These are phyloP conservation scores for Euphydryas editha DNA, from an alignment of 2,888 invertebrate species.

Conservation along the genomic window DNA sequence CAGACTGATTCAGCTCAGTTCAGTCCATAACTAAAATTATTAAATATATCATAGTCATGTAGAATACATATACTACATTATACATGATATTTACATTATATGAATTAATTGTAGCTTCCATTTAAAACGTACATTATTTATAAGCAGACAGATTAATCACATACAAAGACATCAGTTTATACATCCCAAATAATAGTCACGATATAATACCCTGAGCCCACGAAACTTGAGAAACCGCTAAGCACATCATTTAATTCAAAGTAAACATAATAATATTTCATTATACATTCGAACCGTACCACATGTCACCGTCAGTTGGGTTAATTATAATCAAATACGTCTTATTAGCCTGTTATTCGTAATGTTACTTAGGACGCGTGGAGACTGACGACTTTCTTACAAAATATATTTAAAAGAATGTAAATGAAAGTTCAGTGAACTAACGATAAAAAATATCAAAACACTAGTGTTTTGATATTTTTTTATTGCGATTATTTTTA, in stretches of 20 bases:
- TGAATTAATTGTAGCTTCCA: background rate
- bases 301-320: slow-evolving; percentile 40
- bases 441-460: no score
- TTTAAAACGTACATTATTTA: background rate
- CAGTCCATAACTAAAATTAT: no score
- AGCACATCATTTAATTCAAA: slow-evolving; percentile 15
- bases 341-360: slow-evolving; percentile 48
- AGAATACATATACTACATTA: no score
- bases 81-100: background rate
- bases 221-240: slow-evolving; percentile 1
- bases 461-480: no score
- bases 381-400: slow-evolving; percentile 13
- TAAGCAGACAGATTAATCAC: background rate
- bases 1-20: no score
- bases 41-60: no score
- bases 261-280: slow-evolving; percentile 25
- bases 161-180: slow-evolving; percentile 2
- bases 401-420: background rate
- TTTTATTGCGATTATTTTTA: no score
- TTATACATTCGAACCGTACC: slow-evolving; percentile 17
- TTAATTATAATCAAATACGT: slow-evolving; percentile 52
- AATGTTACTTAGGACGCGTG: slow-evolving; percentile 32
- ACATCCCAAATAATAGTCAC: slow-evolving; percentile 2
- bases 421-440: background rate
- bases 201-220: slow-evolving; percentile 1